phyloP scores from a whole-genome alignment of 2,797 vertebrate species.

The Botia almorhae region DNA sequence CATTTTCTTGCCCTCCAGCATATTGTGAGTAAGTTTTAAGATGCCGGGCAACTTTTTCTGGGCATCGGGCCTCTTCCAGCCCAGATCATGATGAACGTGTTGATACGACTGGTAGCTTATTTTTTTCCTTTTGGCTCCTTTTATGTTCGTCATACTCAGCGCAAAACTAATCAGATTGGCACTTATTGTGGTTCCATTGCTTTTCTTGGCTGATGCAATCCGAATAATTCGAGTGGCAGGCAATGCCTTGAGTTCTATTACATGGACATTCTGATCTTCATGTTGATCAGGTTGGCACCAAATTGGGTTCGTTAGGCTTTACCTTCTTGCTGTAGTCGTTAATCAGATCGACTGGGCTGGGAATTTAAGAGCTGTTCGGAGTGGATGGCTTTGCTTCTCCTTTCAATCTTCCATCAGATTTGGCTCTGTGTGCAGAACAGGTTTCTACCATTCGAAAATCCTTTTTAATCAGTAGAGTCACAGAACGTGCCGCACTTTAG shows the following conservation, averaged over 20 bases:
- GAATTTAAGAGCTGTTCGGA: constrained; percentile 21
- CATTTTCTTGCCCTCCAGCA: constrained; percentile 38
- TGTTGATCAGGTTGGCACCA: constrained; percentile 40
- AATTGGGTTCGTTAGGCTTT: constrained; percentile 35
- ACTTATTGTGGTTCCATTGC: constrained; percentile 33
- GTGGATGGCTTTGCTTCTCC: constrained; percentile 21
- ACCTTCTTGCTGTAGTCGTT: constrained; percentile 31
- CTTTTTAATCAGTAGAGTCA: constrained; percentile 19
- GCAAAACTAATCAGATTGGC: constrained; percentile 56
- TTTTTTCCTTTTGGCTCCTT: constrained; percentile 1
- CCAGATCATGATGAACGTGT: constrained; percentile 43
- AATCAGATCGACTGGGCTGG: constrained; percentile 34
- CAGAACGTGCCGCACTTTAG: background rate
- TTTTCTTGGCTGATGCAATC: constrained; percentile 28
- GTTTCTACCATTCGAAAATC: constrained; percentile 25
- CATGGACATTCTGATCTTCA: constrained; percentile 35
- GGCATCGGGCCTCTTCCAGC: constrained; percentile 28
- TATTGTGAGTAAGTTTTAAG: constrained; percentile 42
- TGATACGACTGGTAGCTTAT: constrained; percentile 44
- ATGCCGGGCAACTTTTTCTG: constrained; percentile 36
- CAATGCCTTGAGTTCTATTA: constrained; percentile 18
- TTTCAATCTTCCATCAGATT: constrained; percentile 37
- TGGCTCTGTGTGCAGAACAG: constrained; percentile 29
- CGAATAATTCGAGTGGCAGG: constrained; percentile 20
- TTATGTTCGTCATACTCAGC: constrained; percentile 16